Percentiles rank a stretch among this genome's conserved stretches.
Conservation (phyloP, 2,888 invertebrate genomes). For the Drosophila crucigera region DNA sequence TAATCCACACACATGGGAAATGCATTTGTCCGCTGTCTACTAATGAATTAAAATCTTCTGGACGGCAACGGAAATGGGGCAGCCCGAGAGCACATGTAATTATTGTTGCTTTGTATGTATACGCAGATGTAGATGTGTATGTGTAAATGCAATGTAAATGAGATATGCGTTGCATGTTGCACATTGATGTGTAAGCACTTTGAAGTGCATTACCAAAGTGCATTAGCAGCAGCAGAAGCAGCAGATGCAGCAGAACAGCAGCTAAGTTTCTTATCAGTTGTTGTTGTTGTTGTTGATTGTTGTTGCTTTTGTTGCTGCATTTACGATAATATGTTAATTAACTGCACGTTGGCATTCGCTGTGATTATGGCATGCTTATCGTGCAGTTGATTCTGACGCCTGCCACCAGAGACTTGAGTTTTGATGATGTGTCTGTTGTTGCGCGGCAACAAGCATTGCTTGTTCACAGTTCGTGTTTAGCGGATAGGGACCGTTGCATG, state of each 20-base stretch:
- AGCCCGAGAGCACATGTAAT: slow-evolving; percentile 61
- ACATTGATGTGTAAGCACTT: slow-evolving; percentile 79
- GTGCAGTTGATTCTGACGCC: slow-evolving; percentile 49
- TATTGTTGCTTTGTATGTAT: slow-evolving; percentile 66
- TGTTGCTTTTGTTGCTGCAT: slow-evolving; percentile 46
- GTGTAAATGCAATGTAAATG: slow-evolving; percentile 44
- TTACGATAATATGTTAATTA: slow-evolving; percentile 79
- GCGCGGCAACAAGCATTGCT: background rate
- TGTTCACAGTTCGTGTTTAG: background rate
- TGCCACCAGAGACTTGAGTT: slow-evolving; percentile 44
- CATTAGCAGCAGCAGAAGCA: slow-evolving; percentile 48
- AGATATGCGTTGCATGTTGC: slow-evolving; percentile 49
- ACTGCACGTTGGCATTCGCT: slow-evolving; percentile 59
- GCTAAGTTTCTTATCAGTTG: slow-evolving; percentile 49
- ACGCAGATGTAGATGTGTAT: background rate
- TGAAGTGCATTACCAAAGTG: slow-evolving; percentile 80
- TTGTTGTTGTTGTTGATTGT: slow-evolving; percentile 24
- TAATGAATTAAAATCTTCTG: slow-evolving; percentile 81
- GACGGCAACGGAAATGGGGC: slow-evolving; percentile 43
- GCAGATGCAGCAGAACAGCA: slow-evolving; percentile 16
- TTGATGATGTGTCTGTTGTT: background rate
- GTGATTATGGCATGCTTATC: slow-evolving; percentile 63
- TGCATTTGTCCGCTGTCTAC: slow-evolving; percentile 80
- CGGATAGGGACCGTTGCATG: background rate
- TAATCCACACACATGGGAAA: slow-evolving; percentile 78